phyloP scores from a whole-genome alignment of 2,888 invertebrate genomes.

The Caenorhabditis angaria region DNA sequence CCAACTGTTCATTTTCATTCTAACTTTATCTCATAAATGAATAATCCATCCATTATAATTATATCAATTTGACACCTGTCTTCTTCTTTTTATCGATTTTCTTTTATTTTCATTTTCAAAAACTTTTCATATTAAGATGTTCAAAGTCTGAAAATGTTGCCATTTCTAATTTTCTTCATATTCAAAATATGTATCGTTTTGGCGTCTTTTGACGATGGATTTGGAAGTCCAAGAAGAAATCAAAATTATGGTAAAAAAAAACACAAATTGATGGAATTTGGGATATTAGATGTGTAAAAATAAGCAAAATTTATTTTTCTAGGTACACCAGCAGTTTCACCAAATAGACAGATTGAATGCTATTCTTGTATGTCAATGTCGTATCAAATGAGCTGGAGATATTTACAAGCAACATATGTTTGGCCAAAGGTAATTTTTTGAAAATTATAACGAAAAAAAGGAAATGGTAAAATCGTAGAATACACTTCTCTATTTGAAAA shows the following conservation, averaged over 20 bases:
- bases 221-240: not conserved
- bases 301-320: slow-evolving; percentile 13
- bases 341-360: slow-evolving; percentile 67
- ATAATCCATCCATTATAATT: too few relatives aligned
- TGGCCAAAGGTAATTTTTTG: slow-evolving; percentile 57
- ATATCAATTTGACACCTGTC: too few relatives aligned
- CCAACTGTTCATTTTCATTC: too few relatives aligned
- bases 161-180: not conserved
- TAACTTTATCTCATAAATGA: too few relatives aligned
- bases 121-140: not conserved
- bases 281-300: not conserved
- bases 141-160: not conserved
- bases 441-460: too few relatives aligned
- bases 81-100: not conserved
- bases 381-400: slow-evolving; percentile 67
- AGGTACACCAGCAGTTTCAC: slow-evolving; percentile 57
- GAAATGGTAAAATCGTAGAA: too few relatives aligned
- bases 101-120: not conserved
- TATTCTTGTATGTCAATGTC: slow-evolving; percentile 69
- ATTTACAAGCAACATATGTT: slow-evolving; percentile 63
- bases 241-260: not conserved
- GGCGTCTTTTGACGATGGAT: not conserved
- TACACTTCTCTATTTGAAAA: too few relatives aligned
- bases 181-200: not conserved
- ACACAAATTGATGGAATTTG: not conserved